phyloP scores from a whole-genome alignment of 2,113 vertebrate species.

The Charina bottae region DNA sequence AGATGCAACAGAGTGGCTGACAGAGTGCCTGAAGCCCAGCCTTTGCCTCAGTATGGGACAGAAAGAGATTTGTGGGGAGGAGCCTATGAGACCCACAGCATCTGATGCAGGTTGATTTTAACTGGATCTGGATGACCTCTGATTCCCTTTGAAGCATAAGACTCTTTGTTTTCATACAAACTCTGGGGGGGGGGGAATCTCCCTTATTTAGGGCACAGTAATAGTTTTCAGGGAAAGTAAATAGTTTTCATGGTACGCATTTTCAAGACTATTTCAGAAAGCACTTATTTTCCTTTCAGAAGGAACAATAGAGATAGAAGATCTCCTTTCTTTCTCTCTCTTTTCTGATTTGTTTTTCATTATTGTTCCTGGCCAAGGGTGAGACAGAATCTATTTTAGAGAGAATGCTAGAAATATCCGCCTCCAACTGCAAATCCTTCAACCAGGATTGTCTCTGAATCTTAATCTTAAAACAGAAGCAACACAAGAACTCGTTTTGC shows the following conservation, averaged over 20 bases:
- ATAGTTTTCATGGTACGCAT: background rate
- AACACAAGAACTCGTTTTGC: background rate
- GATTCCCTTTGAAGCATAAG: background rate
- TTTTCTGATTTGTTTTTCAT: conserved; percentile 1
- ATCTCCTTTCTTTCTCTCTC: background rate
- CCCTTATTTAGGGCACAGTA: background rate
- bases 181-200: background rate
- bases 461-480: background rate
- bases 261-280: background rate
- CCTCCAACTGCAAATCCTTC: background rate
- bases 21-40: background rate
- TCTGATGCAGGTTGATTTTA: background rate
- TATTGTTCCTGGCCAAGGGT: background rate
- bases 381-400: background rate
- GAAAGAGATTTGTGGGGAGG: background rate
- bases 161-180: background rate
- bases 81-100: background rate
- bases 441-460: background rate
- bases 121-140: background rate
- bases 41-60: background rate
- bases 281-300: background rate
- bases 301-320: background rate
- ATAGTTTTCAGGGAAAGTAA: background rate
- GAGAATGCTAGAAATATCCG: background rate
- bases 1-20: background rate